phyloP scores from a whole-genome alignment of 2,888 invertebrate genomes.

The Dorcus parallelipipedus region DNA sequence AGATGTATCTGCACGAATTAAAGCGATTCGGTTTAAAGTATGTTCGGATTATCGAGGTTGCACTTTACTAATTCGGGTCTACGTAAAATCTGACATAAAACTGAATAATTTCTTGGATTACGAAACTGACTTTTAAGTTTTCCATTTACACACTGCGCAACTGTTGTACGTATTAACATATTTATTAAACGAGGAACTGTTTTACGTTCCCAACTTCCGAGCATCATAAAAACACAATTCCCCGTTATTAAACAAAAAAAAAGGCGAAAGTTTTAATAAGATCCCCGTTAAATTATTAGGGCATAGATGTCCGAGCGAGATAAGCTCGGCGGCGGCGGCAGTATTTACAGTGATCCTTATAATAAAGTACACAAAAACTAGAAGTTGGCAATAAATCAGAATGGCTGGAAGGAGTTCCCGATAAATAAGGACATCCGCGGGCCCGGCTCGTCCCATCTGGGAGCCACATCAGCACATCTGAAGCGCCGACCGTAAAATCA shows the following conservation, averaged over 20 bases:
- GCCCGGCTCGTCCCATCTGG: constrained; percentile 33
- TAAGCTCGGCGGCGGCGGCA: not conserved
- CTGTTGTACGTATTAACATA: no score
- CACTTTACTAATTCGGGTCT: no score
- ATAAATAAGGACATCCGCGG: constrained; percentile 40
- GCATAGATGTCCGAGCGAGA: not conserved
- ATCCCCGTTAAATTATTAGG: constrained; percentile 9
- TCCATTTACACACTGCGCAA: no score
- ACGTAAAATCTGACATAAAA: no score
- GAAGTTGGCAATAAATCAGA: constrained; percentile 36
- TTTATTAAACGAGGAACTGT: no score
- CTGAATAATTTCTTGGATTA: no score
- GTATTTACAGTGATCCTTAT: constrained; percentile 35
- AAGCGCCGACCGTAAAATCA: constrained; percentile 38
- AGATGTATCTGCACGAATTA: no score
- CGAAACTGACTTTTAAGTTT: no score
- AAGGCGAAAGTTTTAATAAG: not conserved
- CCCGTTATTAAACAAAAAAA: no score
- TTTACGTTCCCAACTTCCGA: not conserved
- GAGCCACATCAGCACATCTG: constrained; percentile 39
- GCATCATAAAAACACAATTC: no score
- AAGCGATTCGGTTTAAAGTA: no score
- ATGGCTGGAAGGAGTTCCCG: constrained; percentile 33
- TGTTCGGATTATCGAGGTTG: no score
- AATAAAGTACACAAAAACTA: constrained; percentile 38